Base-by-base conservation (phyloP, 1,140 invertebrate species). In the Heliothis virescens region DNA sequence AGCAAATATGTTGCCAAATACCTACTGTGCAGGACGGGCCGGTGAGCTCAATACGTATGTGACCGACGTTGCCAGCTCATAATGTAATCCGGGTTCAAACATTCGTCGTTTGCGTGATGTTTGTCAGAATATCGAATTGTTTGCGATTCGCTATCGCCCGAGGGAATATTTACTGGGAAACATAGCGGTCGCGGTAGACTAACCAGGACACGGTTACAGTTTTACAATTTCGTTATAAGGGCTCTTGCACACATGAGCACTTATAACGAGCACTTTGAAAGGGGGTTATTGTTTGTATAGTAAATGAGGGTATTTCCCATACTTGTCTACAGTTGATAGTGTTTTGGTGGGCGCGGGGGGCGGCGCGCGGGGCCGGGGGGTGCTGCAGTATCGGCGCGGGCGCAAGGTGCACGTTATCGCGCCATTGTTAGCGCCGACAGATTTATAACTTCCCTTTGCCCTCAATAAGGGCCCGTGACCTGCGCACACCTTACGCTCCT, bases 371-470 rank as follows among this genome's bases (percentile, higher is more conserved):
- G 29, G 12, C 41, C 50, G 21, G 29, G 52, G 65, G 52, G 60
- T 52, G 48, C 48, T 86, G 82, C 60, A 80, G 84, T 90, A 88
- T 89, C 88, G 87, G 81, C 85, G 88, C 87, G 79, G 82, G 87
- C 85, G 90, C 89, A 93, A 93, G 89, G 89, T 94, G 91, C 86
- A 89, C 89, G 86, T 91, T 93, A 94, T 93, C 91, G 91, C 89
- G 83, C 89, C 86, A 94, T 94, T 94, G 93, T 94, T 93, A 89
- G 85, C 89, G 85, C 85, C 91, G 91, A 92, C 89, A 93, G 92
- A 92, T 94, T 94, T 94, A 94, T 93, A 92, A 90, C 91, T 94
- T 94, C 93, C 93, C 91, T 89, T 94, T 93, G 93, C 85, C 92
- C 93, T 90, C 86, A 90, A 93, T 94, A 94, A 93, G 91, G 93